phyloP scores from a whole-genome alignment of 2,888 invertebrate genomes.

The Troides oblongomaculatus region DNA sequence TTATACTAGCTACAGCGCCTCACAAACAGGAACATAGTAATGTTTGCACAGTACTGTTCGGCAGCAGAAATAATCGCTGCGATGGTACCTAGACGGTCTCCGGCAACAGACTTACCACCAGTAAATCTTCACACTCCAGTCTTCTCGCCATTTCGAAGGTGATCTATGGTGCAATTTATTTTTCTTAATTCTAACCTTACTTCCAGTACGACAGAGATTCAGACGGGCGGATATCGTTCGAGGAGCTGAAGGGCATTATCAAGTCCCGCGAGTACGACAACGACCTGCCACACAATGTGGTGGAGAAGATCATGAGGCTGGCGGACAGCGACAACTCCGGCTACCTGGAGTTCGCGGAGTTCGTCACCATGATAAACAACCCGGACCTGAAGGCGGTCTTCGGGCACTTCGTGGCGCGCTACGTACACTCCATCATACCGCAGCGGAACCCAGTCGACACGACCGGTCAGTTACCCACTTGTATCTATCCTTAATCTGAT shows the following conservation, averaged over 20 bases:
- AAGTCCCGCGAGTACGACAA: constrained; percentile 81
- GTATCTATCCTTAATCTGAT: too few relatives aligned
- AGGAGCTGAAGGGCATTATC: constrained; percentile 83
- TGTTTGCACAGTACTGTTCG: too few relatives aligned
- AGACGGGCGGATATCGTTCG: constrained; percentile 84
- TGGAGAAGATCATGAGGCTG: constrained; percentile 83
- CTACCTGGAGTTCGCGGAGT: constrained; percentile 85
- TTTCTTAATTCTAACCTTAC: too few relatives aligned
- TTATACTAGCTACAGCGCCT: too few relatives aligned
- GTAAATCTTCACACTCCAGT: too few relatives aligned
- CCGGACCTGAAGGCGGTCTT: constrained; percentile 83
- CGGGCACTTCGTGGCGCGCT: constrained; percentile 82
- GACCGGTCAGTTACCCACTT: constrained; percentile 53
- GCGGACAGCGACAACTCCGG: constrained; percentile 83
- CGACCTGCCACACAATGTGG: constrained; percentile 84
- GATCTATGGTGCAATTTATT: too few relatives aligned
- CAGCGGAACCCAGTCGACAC: constrained; percentile 74
- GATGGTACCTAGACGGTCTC: too few relatives aligned
- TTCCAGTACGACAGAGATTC: constrained; percentile 85
- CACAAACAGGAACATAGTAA: too few relatives aligned
- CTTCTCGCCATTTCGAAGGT: too few relatives aligned
- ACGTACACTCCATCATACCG: constrained; percentile 80
- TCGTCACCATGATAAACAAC: constrained; percentile 84
- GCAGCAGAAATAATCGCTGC: too few relatives aligned
- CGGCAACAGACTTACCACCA: too few relatives aligned